Base-by-base conservation (phyloP, 1,140 invertebrate genomes). In the Meloidogyne floridensis region DNA sequence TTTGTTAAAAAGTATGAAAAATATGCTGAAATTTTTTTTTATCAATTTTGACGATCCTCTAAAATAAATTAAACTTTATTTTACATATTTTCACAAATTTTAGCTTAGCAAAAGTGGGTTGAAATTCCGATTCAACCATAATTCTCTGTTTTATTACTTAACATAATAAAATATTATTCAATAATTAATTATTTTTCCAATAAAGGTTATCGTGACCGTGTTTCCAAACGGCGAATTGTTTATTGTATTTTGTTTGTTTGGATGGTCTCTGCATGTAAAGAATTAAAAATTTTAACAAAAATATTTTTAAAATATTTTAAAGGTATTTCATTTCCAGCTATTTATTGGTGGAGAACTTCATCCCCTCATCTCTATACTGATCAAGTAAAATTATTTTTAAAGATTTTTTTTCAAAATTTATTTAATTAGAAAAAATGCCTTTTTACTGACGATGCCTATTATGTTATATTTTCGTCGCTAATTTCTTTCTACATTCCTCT, bases 401-500 rank as follows among this genome's bases (percentile, higher is more conserved):
- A 53, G 2, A 32, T 32, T 2, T 32, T 32, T 32, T 32, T 32
- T 32, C 32, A 47, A 47, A 47, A 47, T 6, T 47, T 6, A 47
- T 6, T 47, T 47, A 47, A 47, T 32, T 32, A 89, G 89, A 73
- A 76, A 53, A 74, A 84, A 59, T 89, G 88, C 78, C 56, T 89
- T 59, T 89, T 89, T 81, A 90, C 88, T 3, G 89, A 90, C 59
- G 87, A 82, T 76, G 74, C 69, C 53, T 69, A 86, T 76, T 89
- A 89, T 78, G 85, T 89, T 18, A 78, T 85, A 32, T 90, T 89
- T 75, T 89, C 88, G 3, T 89, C 88, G 15, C 53, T 89, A 51
- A 87, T 89, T 51, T 90, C 88, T 15, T 89, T 89, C 72, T 89
- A 89, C 82, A 89, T 89, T 78, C 88, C 88, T 32, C 78, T 89